Percentiles rank a stretch among this genome's conserved stretches.
phyloP scores from a whole-genome alignment of 2,113 vertebrate genomes.

The Nymphicus hollandicus region DNA sequence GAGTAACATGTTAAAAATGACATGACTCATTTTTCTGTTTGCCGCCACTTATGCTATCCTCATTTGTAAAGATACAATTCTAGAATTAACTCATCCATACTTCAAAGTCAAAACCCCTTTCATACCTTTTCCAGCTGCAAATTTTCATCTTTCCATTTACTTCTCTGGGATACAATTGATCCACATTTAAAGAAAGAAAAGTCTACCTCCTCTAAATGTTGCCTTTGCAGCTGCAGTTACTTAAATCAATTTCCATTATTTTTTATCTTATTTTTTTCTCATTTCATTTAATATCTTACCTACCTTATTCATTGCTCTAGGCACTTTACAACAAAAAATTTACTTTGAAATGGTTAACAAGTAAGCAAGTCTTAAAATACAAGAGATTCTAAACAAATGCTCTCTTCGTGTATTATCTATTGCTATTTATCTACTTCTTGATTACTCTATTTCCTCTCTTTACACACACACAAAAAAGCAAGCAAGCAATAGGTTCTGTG shows the following conservation, averaged over 20 bases:
- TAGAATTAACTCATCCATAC: background rate
- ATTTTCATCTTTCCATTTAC: background rate
- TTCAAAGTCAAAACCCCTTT: slow-evolving; percentile 1
- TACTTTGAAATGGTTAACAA: background rate
- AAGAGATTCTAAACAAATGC: background rate
- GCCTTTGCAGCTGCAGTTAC: background rate
- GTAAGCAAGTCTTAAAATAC: background rate
- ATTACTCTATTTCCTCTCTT: background rate
- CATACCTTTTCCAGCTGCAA: background rate
- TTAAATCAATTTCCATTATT: background rate
- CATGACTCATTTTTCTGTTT: background rate
- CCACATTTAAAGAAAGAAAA: slow-evolving; percentile 11
- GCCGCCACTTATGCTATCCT: background rate
- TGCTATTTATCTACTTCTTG: background rate
- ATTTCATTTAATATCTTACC: background rate
- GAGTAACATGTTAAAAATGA: background rate
- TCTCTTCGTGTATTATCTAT: background rate
- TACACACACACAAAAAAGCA: background rate
- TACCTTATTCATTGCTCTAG: background rate
- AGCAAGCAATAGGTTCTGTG: background rate
- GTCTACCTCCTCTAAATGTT: background rate
- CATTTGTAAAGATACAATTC: background rate
- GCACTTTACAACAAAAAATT: background rate
- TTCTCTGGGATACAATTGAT: slow-evolving; percentile 7
- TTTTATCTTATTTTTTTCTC: background rate